A percentile compares a stretch with the other conserved stretches of the same genome.
These are phyloP conservation scores for Lepidurus arcticus DNA, from an alignment of 1,140 invertebrate genomes.

Conservation along the genomic window DNA sequence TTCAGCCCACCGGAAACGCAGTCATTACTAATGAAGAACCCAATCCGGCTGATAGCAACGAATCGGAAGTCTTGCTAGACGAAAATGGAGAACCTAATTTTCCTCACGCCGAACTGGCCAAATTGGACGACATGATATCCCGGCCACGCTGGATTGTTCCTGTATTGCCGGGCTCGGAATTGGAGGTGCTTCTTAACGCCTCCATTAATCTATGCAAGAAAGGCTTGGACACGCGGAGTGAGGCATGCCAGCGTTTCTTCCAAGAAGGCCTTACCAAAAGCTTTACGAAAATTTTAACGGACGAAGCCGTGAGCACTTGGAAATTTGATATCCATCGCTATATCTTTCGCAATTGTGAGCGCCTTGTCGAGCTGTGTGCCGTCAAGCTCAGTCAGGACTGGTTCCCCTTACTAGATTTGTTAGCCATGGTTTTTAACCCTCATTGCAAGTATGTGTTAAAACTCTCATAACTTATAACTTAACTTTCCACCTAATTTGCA, in stretches of 20 bases:
- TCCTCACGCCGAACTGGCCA: slow-evolving; percentile 75
- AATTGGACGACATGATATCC: slow-evolving; percentile 90
- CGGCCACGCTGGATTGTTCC: slow-evolving; percentile 94
- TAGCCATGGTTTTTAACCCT: slow-evolving; percentile 90
- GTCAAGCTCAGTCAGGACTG: slow-evolving; percentile 85
- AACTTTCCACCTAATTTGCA: slow-evolving; percentile 27
- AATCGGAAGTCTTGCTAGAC: slow-evolving; percentile 43
- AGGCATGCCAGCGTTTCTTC: slow-evolving; percentile 91
- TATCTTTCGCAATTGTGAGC: slow-evolving; percentile 87
- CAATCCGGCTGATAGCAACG: slow-evolving; percentile 23
- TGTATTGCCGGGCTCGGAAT: slow-evolving; percentile 89
- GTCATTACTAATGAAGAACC: background rate
- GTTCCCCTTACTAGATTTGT: slow-evolving; percentile 83
- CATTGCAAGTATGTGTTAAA: slow-evolving; percentile 67
- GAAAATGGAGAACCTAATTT: slow-evolving; percentile 62
- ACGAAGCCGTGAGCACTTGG: slow-evolving; percentile 96
- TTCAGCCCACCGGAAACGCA: background rate
- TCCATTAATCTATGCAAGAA: slow-evolving; percentile 77
- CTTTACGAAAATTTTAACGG: slow-evolving; percentile 96
- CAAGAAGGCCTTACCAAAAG: slow-evolving; percentile 89
- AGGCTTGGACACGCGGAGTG: slow-evolving; percentile 78
- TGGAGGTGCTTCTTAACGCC: slow-evolving; percentile 84
- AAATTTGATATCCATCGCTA: slow-evolving; percentile 94
- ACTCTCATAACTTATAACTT: slow-evolving; percentile 35
- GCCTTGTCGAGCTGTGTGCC: slow-evolving; percentile 85